A percentile compares a stretch with the other conserved stretches of the same genome.
Evolutionary conservation across 2,888 invertebrate genomes (phyloP).

Genomic region (Heliconius hortense): DNA sequence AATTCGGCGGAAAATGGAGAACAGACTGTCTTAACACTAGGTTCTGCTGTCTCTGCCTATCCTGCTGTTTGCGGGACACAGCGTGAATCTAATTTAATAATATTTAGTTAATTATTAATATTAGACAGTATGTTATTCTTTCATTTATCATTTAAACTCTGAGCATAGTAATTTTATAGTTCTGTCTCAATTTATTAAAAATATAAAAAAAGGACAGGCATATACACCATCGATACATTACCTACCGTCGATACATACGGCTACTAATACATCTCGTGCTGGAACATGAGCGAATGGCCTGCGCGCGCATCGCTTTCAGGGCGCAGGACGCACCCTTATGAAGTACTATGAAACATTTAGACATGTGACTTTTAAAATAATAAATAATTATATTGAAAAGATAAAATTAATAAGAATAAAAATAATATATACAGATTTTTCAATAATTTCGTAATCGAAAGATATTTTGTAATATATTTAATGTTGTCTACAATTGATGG

Average conservation of each 20-base stretch:
- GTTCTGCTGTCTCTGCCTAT: too few relatives aligned
- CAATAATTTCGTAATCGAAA: background rate
- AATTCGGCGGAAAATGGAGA: too few relatives aligned
- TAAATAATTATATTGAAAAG: background rate
- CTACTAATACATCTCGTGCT: conserved; percentile 54
- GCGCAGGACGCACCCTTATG: conserved; percentile 72
- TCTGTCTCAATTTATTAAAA: conserved; percentile 22
- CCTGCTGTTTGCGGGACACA: too few relatives aligned
- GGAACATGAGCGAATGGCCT: conserved; percentile 58
- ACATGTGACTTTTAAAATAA: conserved; percentile 44
- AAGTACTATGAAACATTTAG: conserved; percentile 66
- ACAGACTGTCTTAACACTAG: too few relatives aligned
- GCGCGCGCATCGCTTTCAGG: conserved; percentile 77
- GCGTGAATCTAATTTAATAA: background rate
- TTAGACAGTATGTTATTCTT: background rate
- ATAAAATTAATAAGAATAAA: background rate
- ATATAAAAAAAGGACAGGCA: conserved; percentile 29
- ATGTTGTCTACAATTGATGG: background rate
- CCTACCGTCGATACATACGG: conserved; percentile 37
- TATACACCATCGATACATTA: conserved; percentile 36
- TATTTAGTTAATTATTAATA: background rate
- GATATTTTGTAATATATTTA: background rate
- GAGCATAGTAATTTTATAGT: conserved; percentile 20
- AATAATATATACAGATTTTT: background rate
- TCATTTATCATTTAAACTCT: conserved; percentile 2